Base-by-base conservation (phyloP, 37 sponge, comb jelly and placozoan genomes). In the Beroe forskalii region DNA sequence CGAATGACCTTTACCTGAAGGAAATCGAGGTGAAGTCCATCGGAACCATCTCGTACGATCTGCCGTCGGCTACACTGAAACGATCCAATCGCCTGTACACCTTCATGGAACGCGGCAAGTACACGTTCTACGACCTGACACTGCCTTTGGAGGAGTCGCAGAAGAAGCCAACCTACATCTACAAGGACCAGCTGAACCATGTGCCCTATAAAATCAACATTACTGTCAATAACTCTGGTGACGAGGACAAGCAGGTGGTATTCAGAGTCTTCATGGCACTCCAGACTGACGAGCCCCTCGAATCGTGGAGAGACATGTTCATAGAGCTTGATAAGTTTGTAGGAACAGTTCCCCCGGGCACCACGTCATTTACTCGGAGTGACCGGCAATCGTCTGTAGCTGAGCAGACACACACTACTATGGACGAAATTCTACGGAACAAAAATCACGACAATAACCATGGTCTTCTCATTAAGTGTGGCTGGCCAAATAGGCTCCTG, bases 271-370 rank as follows among this genome's bases (percentile, higher is more conserved):
- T 80, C 60, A 43, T 80, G 12, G 72, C 12, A 14, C 30, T 23
- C 1, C 19, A 44, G 40, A 44, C 48, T 23, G 60, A 44, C 4
- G 60, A 44, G 4, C 60, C 86, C n/a, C 60, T 80, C 1, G 86
- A 80, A 23, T 43, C 39, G 9, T 41, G 48, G 60, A 41, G 86
- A 44, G 33, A 40, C 60, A 80, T 44, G 48, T 80, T 43, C 86
- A 24, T 80, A 24, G 86, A 80, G 30, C n/a, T 80, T 9, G 86
- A 80, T 55, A 80, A 80, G 60, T 80, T 80, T 38, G 86, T 80
- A 12, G 86, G 19, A n/a, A 20, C 25, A 32, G 36, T 80, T 14
- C 12, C 36, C 19, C 41, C 41, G 19, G 86, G 40, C 2, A 40
- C 31, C 33, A 44, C 0, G 1, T 25, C 39, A 4, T 23, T 80